A percentile compares a stretch with the other conserved stretches of the same genome.
These are phyloP conservation scores for Drosophila anomelani DNA, from an alignment of 2,888 invertebrate species.

Conservation along the genomic window DNA sequence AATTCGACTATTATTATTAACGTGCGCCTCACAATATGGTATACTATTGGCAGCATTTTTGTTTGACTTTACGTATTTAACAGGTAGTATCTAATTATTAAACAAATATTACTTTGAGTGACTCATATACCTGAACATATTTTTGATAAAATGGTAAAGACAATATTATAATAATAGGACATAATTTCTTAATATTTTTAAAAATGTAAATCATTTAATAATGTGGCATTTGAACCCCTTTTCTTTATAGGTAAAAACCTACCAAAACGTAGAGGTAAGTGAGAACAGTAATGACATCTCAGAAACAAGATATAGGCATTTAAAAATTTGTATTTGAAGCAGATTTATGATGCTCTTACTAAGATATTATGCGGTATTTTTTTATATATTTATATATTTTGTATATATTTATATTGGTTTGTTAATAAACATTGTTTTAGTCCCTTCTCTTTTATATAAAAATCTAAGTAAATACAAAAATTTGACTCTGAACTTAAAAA, in stretches of 20 bases:
- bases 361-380: too few species aligned
- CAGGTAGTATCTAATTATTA: constrained; percentile 1
- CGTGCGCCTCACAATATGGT: not conserved
- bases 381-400: too few species aligned
- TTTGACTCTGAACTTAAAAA: not conserved
- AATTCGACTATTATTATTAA: not conserved
- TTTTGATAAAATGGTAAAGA: accelerated
- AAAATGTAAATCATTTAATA: not conserved
- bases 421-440: too few species aligned
- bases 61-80: not conserved
- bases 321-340: too few species aligned
- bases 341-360: too few species aligned
- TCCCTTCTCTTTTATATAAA: not conserved
- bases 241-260: not conserved
- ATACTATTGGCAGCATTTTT: not conserved
- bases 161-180: not conserved
- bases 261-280: not conserved
- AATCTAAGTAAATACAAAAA: not conserved
- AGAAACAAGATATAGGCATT: too few species aligned
- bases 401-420: too few species aligned
- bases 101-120: not conserved
- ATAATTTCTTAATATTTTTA: accelerated
- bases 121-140: not conserved
- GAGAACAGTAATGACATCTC: not conserved
- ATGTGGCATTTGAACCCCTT: not conserved